Base-by-base conservation (phyloP, 53 echinoderm and acorn worm genomes). In the Mesocentrotus franciscanus region DNA sequence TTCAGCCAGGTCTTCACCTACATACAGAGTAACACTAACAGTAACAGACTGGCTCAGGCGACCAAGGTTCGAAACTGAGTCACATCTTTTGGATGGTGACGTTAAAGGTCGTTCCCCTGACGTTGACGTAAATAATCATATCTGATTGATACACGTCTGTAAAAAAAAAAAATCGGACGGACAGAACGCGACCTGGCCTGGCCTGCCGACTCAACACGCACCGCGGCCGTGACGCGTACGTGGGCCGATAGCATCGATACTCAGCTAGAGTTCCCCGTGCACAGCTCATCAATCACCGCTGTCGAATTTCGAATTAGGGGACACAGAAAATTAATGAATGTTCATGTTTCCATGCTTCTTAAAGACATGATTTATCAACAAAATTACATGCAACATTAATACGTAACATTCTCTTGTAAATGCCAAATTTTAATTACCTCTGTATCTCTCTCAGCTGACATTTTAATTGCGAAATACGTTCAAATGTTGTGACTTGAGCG, bases 181-280 rank as follows among this genome's bases (percentile, higher is more conserved):
- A 0, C 18, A 0, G 17, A 7, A 0, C 0, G 1, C 68, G 0
- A 10, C 22, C 24, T 4, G 30, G 1, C 30, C 6, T 1, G 0
- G 27, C 34, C 12, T 9, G 6, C 29, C 74, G 0, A 74, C 1
- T 10, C 10, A 24, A 26, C 74, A 29, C 27, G 1, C 68, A 15
- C 78, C 78, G 11, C 34, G 27, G 9, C 34, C 78, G 34, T 9
- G 11, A 4, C 76, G 29, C 12, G 10, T 17, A 7, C 20, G 17
- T 17, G 18, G 68, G 16, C 1, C 24, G 1, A 15, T 20, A 5
- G 17, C 20, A 0, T 68, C 16, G 68, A 16, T 64, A 14, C 64
- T 78, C 78, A n/a, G 5, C 32, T 8, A 78, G 78, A 78, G 78
- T 78, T 78, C 78, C 78, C 78, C 78, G 32, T 30, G 22, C 78